Conservation (phyloP, 2,113 vertebrate genomes). For the Fulica atra region DNA sequence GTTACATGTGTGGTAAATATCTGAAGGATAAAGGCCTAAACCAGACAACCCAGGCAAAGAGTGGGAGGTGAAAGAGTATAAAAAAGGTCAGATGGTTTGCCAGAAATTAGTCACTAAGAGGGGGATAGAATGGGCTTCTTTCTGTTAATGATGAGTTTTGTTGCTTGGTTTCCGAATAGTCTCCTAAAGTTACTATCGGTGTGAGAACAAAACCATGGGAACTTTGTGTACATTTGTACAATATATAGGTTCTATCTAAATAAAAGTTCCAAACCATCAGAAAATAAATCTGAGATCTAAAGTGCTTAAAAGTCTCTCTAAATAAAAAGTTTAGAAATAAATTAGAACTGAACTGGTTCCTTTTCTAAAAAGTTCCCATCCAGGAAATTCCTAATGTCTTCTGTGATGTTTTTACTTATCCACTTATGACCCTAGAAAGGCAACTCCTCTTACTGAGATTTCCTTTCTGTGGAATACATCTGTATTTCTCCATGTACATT, state of each 20-base stretch:
- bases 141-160: background rate
- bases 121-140: background rate
- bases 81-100: background rate
- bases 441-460: background rate
- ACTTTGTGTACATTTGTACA: background rate
- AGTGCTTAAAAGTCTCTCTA: background rate
- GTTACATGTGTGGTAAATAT: background rate
- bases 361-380: background rate
- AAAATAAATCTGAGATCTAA: background rate
- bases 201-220: background rate
- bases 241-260: background rate
- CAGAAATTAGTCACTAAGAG: background rate
- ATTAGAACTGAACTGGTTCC: background rate
- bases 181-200: background rate
- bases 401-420: background rate
- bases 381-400: background rate
- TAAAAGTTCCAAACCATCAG: background rate
- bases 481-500: background rate
- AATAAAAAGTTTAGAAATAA: background rate
- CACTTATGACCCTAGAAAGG: background rate
- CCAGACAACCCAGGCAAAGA: background rate
- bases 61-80: background rate
- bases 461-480: background rate
- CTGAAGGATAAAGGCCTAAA: background rate
- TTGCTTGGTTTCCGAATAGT: background rate